These are phyloP conservation scores for Sturnus vulgaris DNA, from an alignment of 2,113 vertebrate species.

Conservation along the genomic window DNA sequence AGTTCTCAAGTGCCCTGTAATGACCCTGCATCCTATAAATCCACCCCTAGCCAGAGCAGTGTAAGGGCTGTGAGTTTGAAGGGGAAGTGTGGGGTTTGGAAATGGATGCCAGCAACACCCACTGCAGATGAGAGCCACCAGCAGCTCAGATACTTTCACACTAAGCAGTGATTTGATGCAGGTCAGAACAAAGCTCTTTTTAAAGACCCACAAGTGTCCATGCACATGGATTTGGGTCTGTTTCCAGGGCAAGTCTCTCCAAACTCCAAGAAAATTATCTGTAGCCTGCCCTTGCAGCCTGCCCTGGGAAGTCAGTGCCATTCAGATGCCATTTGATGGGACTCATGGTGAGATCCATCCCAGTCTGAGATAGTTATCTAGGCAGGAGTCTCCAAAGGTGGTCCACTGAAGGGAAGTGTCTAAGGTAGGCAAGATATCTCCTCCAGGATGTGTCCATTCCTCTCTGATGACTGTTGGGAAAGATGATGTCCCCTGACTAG, in stretches of 20 bases:
- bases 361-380: background rate
- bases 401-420: fast-evolving
- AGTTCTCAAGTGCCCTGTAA: background rate
- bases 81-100: background rate
- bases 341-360: fast-evolving
- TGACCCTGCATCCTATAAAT: background rate
- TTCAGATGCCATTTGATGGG: background rate
- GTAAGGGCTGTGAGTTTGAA: background rate
- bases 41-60: background rate
- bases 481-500: background rate
- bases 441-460: background rate
- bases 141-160: background rate
- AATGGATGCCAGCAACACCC: background rate
- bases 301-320: background rate
- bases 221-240: background rate
- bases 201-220: background rate
- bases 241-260: background rate
- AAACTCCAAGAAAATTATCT: background rate
- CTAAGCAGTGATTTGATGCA: background rate
- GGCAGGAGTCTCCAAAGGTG: background rate
- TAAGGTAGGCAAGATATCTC: background rate
- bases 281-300: background rate
- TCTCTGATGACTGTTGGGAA: background rate
- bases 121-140: background rate
- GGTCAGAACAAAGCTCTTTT: background rate